phyloP scores from a whole-genome alignment of 2,797 vertebrate genomes.

The Enoplosus armatus region DNA sequence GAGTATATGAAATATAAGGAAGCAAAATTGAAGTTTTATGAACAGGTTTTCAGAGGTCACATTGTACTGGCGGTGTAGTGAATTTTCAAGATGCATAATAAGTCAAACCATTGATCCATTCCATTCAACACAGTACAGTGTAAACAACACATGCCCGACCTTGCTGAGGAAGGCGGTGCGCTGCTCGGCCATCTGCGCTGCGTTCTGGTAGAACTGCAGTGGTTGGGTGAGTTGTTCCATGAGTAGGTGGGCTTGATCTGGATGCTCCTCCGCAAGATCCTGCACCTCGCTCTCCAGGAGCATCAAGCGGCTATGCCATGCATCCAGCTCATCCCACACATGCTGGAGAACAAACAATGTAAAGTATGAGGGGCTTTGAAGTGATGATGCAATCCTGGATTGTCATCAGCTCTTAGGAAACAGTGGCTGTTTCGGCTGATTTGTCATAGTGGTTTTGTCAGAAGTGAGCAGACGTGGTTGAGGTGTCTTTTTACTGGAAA shows the following conservation, averaged over 20 bases:
- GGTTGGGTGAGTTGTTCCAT: slow-evolving; percentile 92
- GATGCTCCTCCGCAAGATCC: slow-evolving; percentile 91
- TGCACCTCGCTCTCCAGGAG: slow-evolving; percentile 93
- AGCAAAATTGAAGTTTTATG: not conserved
- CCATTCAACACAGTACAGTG: not conserved
- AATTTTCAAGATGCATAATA: not conserved
- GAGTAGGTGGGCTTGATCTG: slow-evolving; percentile 88
- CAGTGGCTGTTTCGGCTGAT: not conserved
- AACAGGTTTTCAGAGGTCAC: not conserved
- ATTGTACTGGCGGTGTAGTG: not conserved
- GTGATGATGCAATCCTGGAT: not conserved
- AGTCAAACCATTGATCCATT: not conserved
- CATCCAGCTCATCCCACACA: slow-evolving; percentile 93
- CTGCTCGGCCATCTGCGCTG: slow-evolving; percentile 89
- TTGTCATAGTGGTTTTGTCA: not conserved
- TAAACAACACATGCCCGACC: slow-evolving; percentile 74
- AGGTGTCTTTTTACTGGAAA: not conserved
- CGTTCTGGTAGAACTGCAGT: slow-evolving; percentile 90
- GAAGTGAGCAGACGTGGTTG: not conserved
- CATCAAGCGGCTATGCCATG: slow-evolving; percentile 90
- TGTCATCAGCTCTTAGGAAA: not conserved
- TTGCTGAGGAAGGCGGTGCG: slow-evolving; percentile 92
- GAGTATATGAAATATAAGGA: not conserved
- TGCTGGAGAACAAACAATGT: slow-evolving; percentile 75
- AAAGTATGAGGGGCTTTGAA: not conserved